A percentile compares a stretch with the other conserved stretches of the same genome.
Conservation (phyloP, 2,113 vertebrate species). For the Talpa occidentalis region DNA sequence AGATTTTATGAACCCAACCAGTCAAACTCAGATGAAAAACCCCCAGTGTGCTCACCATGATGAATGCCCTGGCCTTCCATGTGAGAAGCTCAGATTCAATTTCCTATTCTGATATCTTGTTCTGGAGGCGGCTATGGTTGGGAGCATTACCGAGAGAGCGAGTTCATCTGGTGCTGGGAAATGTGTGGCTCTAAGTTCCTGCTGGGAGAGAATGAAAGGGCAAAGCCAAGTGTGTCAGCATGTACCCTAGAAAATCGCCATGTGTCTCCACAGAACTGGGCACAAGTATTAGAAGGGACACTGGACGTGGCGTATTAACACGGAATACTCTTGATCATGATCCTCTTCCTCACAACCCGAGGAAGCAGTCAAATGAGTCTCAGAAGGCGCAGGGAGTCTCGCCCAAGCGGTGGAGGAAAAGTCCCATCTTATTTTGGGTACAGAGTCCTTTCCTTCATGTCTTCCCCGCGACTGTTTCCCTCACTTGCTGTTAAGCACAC, state of each 20-base stretch:
- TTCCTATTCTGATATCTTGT: constrained; percentile 69
- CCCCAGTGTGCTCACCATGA: constrained; percentile 60
- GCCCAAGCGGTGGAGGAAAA: not conserved
- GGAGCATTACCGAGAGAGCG: not conserved
- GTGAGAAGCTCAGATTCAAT: constrained; percentile 48
- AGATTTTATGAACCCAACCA: constrained; percentile 49
- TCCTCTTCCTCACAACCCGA: not conserved
- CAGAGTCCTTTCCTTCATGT: not conserved
- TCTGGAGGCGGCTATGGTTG: constrained; percentile 34
- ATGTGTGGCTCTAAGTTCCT: not conserved
- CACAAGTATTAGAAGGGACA: not conserved
- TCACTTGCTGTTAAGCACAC: not conserved
- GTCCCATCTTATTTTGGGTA: accelerated
- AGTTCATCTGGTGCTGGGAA: constrained; percentile 6
- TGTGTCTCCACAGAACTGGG: not conserved
- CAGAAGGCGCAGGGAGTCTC: not conserved
- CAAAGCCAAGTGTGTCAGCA: not conserved
- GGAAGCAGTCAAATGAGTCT: not conserved
- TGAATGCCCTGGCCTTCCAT: constrained; percentile 40
- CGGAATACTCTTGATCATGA: not conserved
- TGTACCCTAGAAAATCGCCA: not conserved
- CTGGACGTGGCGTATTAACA: not conserved
- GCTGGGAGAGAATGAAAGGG: constrained; percentile 8
- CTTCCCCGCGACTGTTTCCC: not conserved
- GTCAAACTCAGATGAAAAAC: constrained; percentile 64